Base-by-base conservation (phyloP, 2,113 vertebrate species). In the Paramormyrops kingsleyae region DNA sequence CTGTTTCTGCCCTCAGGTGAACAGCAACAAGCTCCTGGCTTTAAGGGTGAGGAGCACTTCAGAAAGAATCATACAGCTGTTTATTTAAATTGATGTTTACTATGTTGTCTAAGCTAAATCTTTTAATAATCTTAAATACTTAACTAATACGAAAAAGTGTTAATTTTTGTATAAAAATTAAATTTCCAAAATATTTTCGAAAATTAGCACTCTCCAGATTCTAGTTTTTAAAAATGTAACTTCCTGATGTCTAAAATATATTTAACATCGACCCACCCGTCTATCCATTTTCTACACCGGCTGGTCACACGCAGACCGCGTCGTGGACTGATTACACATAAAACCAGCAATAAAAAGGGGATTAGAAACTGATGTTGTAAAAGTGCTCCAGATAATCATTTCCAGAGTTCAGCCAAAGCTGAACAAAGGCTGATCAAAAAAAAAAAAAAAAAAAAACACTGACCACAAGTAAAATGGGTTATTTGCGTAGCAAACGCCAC, bases 1-100 rank as follows among this genome's bases (percentile, higher is more conserved):
- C 87, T 96, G 84, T 96, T 96, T 88, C 80, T 96, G n/a, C 94
- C 95, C 0, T 93, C 94, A 4, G 94, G 95, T 95, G 27, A 31
- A 35, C 12, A 35, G 66, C 27, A 91, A 94, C 66, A 39, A 50
- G 52, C 59, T 85, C 42, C 31, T 24, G 77, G 70, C 24, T 84
- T 21, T 15, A 70, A 10, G 17, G 12, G 49, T 44, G 52, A 49
- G 21, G 59, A n/a, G 42, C 52, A 87, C 31, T 31, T 70, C 27
- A 31, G 31, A 27, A 70, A 74, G 66, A 59, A 35, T 87, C 19
- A 59, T 35, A 39, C 27, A 39, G 31, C 52, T 87, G 84, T 86
- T 49, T 19, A 13, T 49, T 47, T 13, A 47, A 50, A 44, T 50
- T 86, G 21, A 83, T n/a, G 27, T 35, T 80, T 52, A 24, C 6